These are phyloP conservation scores for Microcaecilia unicolor DNA, from an alignment of 2,797 vertebrate species.

Conservation along the genomic window DNA sequence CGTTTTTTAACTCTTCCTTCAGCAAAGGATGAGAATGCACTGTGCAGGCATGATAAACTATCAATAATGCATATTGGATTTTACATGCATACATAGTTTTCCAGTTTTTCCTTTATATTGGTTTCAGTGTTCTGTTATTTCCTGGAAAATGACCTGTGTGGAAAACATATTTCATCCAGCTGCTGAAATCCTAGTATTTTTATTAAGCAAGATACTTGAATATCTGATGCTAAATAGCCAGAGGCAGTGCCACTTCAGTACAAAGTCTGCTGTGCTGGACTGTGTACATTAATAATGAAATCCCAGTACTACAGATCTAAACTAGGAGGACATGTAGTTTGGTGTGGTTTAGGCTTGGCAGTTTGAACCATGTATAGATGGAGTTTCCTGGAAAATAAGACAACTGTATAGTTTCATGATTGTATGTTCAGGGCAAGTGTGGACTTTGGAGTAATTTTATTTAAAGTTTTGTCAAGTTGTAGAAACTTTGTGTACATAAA, in stretches of 20 bases:
- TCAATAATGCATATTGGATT: no score
- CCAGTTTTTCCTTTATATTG: no score
- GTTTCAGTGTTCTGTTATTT: slow-evolving; percentile 10
- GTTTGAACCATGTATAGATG: slow-evolving; percentile 10
- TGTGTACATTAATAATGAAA: slow-evolving; percentile 11
- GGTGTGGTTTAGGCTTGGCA: slow-evolving; percentile 8
- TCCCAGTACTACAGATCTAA: background rate
- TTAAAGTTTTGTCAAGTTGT: no score
- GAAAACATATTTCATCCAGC: slow-evolving; percentile 12
- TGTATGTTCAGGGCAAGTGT: slow-evolving; percentile 3
- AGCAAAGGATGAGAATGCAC: no score
- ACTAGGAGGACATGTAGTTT: slow-evolving; percentile 4
- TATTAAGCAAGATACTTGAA: slow-evolving; percentile 19
- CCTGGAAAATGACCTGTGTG: slow-evolving; percentile 13
- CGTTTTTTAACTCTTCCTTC: no score
- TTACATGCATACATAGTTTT: no score
- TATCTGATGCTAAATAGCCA: slow-evolving; percentile 19
- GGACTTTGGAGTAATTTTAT: background rate
- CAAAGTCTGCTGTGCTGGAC: slow-evolving; percentile 13
- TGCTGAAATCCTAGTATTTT: slow-evolving; percentile 13
- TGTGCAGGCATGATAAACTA: no score
- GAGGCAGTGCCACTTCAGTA: slow-evolving; percentile 15
- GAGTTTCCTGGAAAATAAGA: slow-evolving; percentile 12
- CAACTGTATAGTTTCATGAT: slow-evolving; percentile 15
- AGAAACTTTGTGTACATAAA: no score